Conservation (phyloP, 92 coral and sea anemone genomes). For the Zoanthus solanderi region DNA sequence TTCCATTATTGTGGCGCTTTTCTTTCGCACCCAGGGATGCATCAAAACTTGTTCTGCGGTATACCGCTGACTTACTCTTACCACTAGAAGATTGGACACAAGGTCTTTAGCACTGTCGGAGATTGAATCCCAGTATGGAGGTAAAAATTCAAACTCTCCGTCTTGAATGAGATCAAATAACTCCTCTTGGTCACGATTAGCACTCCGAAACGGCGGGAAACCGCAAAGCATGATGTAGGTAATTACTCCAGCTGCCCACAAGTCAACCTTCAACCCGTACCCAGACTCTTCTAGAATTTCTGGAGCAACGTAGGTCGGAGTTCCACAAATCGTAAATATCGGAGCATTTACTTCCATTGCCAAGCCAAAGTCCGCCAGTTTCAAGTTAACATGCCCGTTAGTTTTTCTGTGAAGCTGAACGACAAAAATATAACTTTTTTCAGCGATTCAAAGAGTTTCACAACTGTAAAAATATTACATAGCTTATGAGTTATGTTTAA, state of each 20-base stretch:
- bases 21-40: constrained; percentile 83
- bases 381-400: constrained; percentile 81
- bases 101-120: constrained; percentile 91
- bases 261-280: constrained; percentile 95
- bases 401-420: constrained; percentile 84
- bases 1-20: constrained; percentile 60
- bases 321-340: constrained; percentile 95
- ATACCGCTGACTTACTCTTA: constrained; percentile 68
- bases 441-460: no score
- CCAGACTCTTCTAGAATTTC: constrained; percentile 97
- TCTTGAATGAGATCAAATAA: constrained; percentile 90
- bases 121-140: constrained; percentile 96
- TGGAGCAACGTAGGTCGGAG: constrained; percentile 99
- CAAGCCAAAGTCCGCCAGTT: constrained; percentile 96
- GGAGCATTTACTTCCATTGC: constrained; percentile 94
- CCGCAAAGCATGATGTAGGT: constrained; percentile 99
- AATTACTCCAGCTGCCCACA: constrained; percentile 99
- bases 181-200: constrained; percentile 97
- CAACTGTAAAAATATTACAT: no score
- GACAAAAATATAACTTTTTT: no score
- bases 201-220: constrained; percentile 99
- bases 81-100: constrained; percentile 81
- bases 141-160: constrained; percentile 91
- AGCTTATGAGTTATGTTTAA: no score
- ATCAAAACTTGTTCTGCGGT: constrained; percentile 84